phyloP scores from a whole-genome alignment of 2,113 vertebrate genomes.

The Alectura lathami region DNA sequence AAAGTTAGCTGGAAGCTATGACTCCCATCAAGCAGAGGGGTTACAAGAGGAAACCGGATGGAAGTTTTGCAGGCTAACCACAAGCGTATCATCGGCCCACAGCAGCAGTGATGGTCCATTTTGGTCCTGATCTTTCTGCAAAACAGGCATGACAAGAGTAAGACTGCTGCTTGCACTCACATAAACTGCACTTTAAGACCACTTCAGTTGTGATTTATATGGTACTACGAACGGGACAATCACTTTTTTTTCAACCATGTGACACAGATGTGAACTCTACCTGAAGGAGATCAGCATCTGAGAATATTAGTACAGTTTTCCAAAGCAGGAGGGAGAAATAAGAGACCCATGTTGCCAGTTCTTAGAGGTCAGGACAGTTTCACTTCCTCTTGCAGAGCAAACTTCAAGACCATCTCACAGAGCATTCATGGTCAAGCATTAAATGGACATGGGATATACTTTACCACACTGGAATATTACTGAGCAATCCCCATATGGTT shows the following conservation, averaged over 20 bases:
- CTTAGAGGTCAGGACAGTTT: not conserved
- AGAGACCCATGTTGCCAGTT: not conserved
- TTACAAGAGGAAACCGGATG: conserved; percentile 12
- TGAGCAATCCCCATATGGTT: not conserved
- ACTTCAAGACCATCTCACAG: not conserved
- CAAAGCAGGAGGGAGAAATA: not conserved
- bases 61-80: conserved; percentile 32
- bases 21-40: not conserved
- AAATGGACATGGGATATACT: not conserved
- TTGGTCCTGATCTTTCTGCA: not conserved
- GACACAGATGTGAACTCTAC: not conserved
- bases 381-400: not conserved
- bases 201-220: not conserved
- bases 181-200: not conserved
- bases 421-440: not conserved
- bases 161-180: not conserved
- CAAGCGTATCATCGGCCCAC: not conserved
- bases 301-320: not conserved
- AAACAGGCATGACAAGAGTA: not conserved
- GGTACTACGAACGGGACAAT: not conserved
- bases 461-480: not conserved
- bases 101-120: not conserved
- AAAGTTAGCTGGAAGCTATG: conserved; percentile 45
- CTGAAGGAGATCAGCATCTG: not conserved
- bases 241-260: not conserved